Evolutionary conservation across 2,113 vertebrate genomes (phyloP).

Genomic region (Spea bombifrons): DNA sequence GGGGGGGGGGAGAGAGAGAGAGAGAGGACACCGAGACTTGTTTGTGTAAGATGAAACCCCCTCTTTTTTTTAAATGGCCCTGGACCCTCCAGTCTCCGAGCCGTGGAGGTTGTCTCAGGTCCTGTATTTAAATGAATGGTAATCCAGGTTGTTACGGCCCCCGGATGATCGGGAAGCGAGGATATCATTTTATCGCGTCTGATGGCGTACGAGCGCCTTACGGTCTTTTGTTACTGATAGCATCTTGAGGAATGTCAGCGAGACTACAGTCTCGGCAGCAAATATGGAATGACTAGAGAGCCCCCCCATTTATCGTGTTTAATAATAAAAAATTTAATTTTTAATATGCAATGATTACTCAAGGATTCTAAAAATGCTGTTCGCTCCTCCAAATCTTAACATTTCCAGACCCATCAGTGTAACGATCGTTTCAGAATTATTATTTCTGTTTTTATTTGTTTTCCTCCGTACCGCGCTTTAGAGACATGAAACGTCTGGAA

Average conservation of each 20-base stretch:
- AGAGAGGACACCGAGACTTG: slow-evolving; percentile 46
- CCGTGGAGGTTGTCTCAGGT: slow-evolving; percentile 61
- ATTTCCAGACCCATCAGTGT: no score
- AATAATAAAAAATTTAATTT: no score
- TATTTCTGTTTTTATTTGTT: no score
- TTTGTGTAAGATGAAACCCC: slow-evolving; percentile 60
- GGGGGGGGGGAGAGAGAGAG: slow-evolving; percentile 32
- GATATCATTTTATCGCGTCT: background rate
- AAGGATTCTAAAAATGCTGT: background rate
- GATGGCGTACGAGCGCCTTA: background rate
- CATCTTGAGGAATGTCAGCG: slow-evolving; percentile 1
- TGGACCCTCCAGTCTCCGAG: slow-evolving; percentile 52
- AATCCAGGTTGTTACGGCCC: slow-evolving; percentile 53
- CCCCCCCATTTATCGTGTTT: background rate
- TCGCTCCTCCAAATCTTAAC: background rate
- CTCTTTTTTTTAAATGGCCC: slow-evolving; percentile 57
- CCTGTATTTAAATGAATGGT: slow-evolving; percentile 64
- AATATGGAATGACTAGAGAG: background rate
- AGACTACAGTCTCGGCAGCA: background rate
- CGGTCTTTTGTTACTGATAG: background rate
- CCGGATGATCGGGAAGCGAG: slow-evolving; percentile 38
- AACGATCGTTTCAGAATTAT: no score
- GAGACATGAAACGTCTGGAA: background rate
- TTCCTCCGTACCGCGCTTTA: background rate
- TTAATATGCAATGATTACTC: background rate